These are phyloP conservation scores for Macrosiphum euphorbiae DNA, from an alignment of 2,888 invertebrate genomes.

Conservation along the genomic window DNA sequence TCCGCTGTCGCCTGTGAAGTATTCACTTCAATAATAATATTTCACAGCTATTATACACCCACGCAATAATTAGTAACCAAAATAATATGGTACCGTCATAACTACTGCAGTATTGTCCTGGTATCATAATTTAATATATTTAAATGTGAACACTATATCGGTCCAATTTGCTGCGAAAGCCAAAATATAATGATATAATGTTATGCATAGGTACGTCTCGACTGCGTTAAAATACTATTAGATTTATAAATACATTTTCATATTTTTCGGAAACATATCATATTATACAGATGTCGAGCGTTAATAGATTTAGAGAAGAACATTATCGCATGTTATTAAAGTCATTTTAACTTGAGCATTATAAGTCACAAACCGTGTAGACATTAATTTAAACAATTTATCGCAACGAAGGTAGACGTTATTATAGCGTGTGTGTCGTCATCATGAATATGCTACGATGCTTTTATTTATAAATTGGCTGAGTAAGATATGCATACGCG, in stretches of 20 bases:
- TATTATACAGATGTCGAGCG: background rate
- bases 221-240: background rate
- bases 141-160: background rate
- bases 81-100: background rate
- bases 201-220: background rate
- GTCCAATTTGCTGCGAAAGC: too few species aligned
- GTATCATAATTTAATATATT: background rate
- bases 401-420: background rate
- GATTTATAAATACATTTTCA: background rate
- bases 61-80: background rate
- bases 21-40: background rate
- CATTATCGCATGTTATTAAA: constrained; percentile 28
- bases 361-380: constrained; percentile 29
- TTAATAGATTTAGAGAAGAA: background rate
- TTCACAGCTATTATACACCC: background rate
- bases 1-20: too few species aligned
- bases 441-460: background rate
- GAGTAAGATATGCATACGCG: background rate
- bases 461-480: constrained; percentile 45
- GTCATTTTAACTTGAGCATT: background rate
- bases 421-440: background rate
- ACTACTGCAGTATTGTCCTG: background rate
- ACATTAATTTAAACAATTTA: constrained; percentile 53
- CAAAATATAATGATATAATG: background rate
- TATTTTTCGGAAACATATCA: background rate